Evolutionary conservation across 2,888 invertebrate genomes (phyloP), one percentile per base, ranked within the genome.

Genomic region (Oscheius sp.): DNA sequence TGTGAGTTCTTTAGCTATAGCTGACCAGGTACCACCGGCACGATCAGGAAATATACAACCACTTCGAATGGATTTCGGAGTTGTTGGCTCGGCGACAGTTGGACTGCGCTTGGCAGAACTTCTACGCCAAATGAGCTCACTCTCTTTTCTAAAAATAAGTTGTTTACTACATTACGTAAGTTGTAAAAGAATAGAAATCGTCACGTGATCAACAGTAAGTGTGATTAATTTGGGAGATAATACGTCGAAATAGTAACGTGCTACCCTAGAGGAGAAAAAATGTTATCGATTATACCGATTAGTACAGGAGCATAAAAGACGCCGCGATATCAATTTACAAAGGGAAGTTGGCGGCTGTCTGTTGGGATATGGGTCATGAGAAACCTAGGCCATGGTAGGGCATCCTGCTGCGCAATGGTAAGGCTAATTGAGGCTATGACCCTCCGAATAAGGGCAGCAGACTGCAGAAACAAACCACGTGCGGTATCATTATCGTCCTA

Each of bases 1-100:
- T 62, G 77, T 80, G 38, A 82, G 64, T 65, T 82, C 82, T 26
- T 64, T 72, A 51, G 75, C 78, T 41, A 82, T 72, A 6, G 80
- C 80, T 2, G 75, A 73, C 82, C 82, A 82, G 17, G 47, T 36
- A 30, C 44, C 41, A 3, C 41, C 57, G 26, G 49, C 14, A 22
- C 65, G 41, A 28, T 57, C 38, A 30, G 57, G 59, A 49, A 57
- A 36, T n/a, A 67, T 17, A 36, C 32, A 47, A 9, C 67, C 59
- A 30, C 44, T 47, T n/a, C 70, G 30, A 51, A 51, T 44, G 26
- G 59, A 30, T 36, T 44, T 56, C 30, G 54, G 22, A 45, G 62
- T 20, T 28, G 45, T 14, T 14, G 36, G 26, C 22, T 26, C 49
- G 14, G 49, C 24, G 17, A 51, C 62, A 1, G 50, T 24, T 17